Conservation (phyloP, 2,888 invertebrate species). For the Biston betularia region DNA sequence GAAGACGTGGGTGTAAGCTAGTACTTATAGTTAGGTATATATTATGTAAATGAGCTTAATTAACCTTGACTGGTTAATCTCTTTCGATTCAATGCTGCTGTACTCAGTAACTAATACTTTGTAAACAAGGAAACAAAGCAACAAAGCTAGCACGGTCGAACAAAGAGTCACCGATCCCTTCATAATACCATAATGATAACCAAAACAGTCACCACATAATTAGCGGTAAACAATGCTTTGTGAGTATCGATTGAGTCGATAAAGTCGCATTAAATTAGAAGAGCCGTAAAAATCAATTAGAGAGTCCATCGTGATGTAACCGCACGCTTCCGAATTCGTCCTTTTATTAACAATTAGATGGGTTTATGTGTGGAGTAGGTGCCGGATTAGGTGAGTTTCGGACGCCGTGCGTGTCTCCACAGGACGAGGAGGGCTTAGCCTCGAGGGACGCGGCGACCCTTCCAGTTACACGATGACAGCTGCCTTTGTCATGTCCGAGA, state of each 20-base stretch:
- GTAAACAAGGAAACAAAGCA: conserved; percentile 35
- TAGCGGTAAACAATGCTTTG: conserved; percentile 76
- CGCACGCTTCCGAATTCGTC: conserved; percentile 79
- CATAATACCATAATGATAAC: conserved; percentile 59
- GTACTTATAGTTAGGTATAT: too few species aligned
- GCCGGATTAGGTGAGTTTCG: conserved; percentile 78
- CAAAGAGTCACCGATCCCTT: conserved; percentile 53
- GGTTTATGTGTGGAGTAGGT: conserved; percentile 83
- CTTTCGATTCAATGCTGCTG: neutral
- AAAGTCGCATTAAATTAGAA: conserved; percentile 75
- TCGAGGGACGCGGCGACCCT: conserved; percentile 78
- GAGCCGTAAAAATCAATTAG: conserved; percentile 83
- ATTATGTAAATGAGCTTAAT: too few species aligned
- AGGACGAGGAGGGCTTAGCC: conserved; percentile 77
- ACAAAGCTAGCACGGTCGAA: conserved; percentile 44
- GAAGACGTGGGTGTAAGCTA: too few species aligned
- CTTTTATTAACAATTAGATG: conserved; percentile 86
- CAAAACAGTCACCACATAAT: conserved; percentile 70
- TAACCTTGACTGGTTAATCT: neutral
- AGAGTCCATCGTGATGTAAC: conserved; percentile 74
- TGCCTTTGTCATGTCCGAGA: conserved; percentile 79
- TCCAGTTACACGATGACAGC: conserved; percentile 79
- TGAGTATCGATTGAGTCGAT: conserved; percentile 72
- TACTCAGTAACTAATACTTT: neutral
- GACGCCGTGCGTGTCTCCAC: conserved; percentile 78